A percentile compares a stretch with the other conserved stretches of the same genome.
These are phyloP conservation scores for Cinara cedri DNA, from an alignment of 2,888 invertebrate genomes.

Conservation along the genomic window DNA sequence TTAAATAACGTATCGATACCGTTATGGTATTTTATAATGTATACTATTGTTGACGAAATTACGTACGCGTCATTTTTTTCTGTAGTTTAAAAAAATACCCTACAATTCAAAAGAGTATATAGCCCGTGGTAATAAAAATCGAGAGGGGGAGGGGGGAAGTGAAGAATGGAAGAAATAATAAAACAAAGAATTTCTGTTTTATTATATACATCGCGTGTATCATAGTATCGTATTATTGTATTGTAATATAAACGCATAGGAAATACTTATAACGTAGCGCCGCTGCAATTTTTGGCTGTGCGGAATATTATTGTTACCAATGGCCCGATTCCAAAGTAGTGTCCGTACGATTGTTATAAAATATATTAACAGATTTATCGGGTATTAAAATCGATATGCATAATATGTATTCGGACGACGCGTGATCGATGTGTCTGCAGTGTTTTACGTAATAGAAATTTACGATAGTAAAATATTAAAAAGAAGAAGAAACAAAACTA, in stretches of 20 bases:
- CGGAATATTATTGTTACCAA: constrained; percentile 3
- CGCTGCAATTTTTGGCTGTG: not conserved
- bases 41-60: too few relatives aligned
- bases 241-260: constrained; percentile 8
- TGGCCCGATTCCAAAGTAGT: constrained; percentile 32
- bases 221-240: too few relatives aligned
- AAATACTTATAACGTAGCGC: constrained; percentile 13
- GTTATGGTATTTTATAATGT: too few relatives aligned
- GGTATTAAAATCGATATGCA: constrained; percentile 35
- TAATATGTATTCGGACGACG: not conserved
- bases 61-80: too few relatives aligned
- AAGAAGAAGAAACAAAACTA: not conserved
- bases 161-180: constrained; percentile 7
- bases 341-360: constrained; percentile 42
- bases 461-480: not conserved
- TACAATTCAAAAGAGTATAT: too few relatives aligned
- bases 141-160: too few relatives aligned
- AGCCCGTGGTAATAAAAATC: too few relatives aligned
- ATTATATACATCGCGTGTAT: not conserved
- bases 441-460: not conserved
- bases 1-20: too few relatives aligned
- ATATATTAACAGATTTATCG: constrained; percentile 42
- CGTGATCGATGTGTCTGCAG: not conserved
- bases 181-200: constrained; percentile 35
- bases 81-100: too few relatives aligned